Conservation (phyloP, 1,140 invertebrate species). For the Acyrthosiphon pisum region DNA sequence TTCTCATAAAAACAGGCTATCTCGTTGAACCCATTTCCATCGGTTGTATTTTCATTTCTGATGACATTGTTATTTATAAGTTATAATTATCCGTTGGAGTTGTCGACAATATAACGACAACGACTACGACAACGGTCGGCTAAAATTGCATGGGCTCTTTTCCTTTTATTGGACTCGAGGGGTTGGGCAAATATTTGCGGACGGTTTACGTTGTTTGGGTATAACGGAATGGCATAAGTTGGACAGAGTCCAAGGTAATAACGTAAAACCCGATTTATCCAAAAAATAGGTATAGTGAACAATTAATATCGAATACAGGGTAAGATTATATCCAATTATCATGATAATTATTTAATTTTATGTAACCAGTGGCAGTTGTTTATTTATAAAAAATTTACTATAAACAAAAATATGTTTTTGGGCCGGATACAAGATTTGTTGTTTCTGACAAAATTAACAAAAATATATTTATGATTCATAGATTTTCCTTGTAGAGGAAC, state of each 20-base stretch:
- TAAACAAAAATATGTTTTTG: no score
- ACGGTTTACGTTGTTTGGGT: background rate
- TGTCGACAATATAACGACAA: background rate
- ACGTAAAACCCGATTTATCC: constrained; percentile 20
- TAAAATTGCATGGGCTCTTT: background rate
- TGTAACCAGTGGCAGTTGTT: no score
- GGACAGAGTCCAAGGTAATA: constrained; percentile 16
- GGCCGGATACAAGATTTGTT: no score
- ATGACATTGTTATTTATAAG: background rate
- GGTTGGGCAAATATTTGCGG: constrained; percentile 17
- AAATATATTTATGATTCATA: no score
- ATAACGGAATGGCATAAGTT: background rate
- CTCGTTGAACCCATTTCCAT: background rate
- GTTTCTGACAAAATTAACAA: no score
- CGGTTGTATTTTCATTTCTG: background rate
- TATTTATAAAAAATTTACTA: no score
- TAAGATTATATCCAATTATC: no score
- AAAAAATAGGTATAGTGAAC: background rate
- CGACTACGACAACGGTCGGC: background rate
- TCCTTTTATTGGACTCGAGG: background rate
- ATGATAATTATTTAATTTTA: no score
- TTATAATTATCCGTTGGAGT: background rate
- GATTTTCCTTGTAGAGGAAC: no score
- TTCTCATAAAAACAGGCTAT: background rate
- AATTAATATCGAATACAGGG: no score